Base-by-base conservation (phyloP, 1,140 invertebrate genomes). In the Globodera rostochiensis region DNA sequence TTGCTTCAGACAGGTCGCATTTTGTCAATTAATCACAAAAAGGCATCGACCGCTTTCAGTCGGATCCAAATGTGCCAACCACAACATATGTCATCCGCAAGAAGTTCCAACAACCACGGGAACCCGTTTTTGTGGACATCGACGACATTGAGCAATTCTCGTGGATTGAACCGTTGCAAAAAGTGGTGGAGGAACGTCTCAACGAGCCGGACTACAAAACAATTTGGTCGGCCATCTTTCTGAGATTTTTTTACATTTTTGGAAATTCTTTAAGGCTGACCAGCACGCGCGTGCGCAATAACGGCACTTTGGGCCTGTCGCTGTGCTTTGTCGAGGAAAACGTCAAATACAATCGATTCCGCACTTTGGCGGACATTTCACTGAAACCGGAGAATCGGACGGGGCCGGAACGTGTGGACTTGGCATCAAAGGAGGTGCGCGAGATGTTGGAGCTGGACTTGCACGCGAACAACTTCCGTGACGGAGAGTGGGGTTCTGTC, bases 251-350 rank as follows among this genome's bases (percentile, higher is more conserved):
- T n/a, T 46, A 19, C 4, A 6, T 25, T 76, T 57, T 57, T 9
- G 4, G 8, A 4, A 25, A 45, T 21, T 45, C 9, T 77, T 77
- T 71, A 64, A 78, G 76, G 76, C 89, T 95, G 8, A 92, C 94
- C n/a, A 92, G 92, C 73, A 92, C 93, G 82, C 89, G 88, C 46
- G 82, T 83, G 13, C 82, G 82, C 11, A 87, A 88, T 25, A 94
- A 92, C 89, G 96, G 96, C 77, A 92, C 96, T 46, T 91, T 97
- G 73, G 96, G 96, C 70, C 90, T 98, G 83, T 93, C 94, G 77
- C 96, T 95, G 85, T 98, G 96, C 90, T 91, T 98, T 66, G 93
- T 94, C 85, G 88, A 88, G 84, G 87, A 88, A 80, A 90, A 90
- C 69, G 77, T 87, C 25, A 86, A 85, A 74, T 81, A 74, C 46